Evolutionary conservation across 2,888 invertebrate species (phyloP), one percentile per base, ranked within the genome.

Genomic region (Calameuta filiformis): DNA sequence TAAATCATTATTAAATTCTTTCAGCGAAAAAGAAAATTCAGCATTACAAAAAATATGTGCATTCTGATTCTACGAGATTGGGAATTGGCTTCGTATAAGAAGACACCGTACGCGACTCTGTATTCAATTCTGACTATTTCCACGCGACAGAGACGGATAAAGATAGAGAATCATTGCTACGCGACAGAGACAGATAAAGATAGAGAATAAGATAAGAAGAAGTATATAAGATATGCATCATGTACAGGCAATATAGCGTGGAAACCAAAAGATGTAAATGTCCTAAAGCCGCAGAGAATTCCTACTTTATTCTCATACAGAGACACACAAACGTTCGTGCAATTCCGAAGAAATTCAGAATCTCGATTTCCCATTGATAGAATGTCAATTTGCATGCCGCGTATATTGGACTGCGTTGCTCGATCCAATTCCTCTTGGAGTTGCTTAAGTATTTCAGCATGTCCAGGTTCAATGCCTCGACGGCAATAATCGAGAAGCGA

Each of bases 401-500:
- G 35, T 81, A 79, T 78, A 82, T 82, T 83, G 79, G 81, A 78
- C 75, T 71, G 33, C 37, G 73, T 69, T 69, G 77, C 37, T 75
- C 33, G 76, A 35, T 33, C 33, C 71, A 71, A 12, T 34, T 11
- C n/a, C 71, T 71, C 12, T 1, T 34, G 71, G 12, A 33, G 4
- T 33, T 34, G 75, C 77, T 77, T 68, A 75, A 76, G 79, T 79
- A 37, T 79, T 56, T 56, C 23, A 56, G 9, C 23, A 9, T 23
- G 56, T 86, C 86, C 83, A 84, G 83, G 82, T 81, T 80, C 75
- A 71, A 82, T 83, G 84, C 83, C 85, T 85, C 76, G 81, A 81
- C 82, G 79, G 79, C 85, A 83, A 87, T 87, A 88, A 88, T 87
- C 86, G 86, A 85, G 84, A 81, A 80, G 80, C 78, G 83, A 87